phyloP scores from a whole-genome alignment of 2,113 vertebrate species.

The Pycnonotus jocosus region DNA sequence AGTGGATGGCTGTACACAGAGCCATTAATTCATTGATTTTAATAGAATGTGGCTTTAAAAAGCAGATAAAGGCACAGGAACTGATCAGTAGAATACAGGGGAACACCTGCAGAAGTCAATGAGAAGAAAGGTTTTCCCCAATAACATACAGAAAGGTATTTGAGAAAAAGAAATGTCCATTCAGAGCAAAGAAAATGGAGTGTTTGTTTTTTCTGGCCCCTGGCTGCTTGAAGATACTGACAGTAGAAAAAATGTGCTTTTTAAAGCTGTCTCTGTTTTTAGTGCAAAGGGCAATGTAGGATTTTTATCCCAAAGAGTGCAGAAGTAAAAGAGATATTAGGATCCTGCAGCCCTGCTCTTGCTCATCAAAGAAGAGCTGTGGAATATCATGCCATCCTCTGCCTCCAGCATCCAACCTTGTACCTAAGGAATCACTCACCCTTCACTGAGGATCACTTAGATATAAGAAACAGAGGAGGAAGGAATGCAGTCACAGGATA shows the following conservation, averaged over 20 bases:
- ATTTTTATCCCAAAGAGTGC: not conserved
- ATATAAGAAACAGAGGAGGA: constrained; percentile 18
- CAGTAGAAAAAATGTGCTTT: not conserved
- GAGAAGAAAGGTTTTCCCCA: not conserved
- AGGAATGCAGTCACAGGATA: not conserved
- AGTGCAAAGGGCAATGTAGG: not conserved
- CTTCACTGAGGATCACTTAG: constrained; percentile 18
- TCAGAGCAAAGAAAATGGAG: not conserved
- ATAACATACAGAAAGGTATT: not conserved
- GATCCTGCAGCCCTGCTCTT: not conserved
- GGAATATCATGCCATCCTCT: not conserved
- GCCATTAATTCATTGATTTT: not conserved
- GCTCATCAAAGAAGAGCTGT: not conserved
- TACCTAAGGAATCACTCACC: constrained; percentile 28
- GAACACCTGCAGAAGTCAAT: not conserved
- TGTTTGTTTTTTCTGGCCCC: not conserved
- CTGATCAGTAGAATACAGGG: not conserved
- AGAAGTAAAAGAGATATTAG: not conserved
- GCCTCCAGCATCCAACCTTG: not conserved
- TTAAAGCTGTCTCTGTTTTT: not conserved
- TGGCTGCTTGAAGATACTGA: not conserved
- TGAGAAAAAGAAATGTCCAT: not conserved
- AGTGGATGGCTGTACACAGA: not conserved
- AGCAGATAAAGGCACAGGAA: not conserved
- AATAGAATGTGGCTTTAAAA: not conserved